Base-by-base conservation (phyloP, 1,140 invertebrate species). In the Leguminivora glycinivorella region DNA sequence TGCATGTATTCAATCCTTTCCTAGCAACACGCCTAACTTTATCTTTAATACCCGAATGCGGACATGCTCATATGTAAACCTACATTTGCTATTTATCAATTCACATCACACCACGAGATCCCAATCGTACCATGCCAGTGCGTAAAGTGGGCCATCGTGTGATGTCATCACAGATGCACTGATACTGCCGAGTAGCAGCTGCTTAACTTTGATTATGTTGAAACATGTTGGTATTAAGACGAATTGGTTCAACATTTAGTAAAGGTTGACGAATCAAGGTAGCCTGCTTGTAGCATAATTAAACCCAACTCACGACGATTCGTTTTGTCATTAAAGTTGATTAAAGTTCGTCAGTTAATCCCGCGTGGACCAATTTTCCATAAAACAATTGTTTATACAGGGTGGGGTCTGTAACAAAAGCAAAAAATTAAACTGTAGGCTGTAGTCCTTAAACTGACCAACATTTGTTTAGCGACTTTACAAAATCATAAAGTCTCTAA, bases 91-190 rank as follows among this genome's bases (percentile, higher is more conserved):
- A 63, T 25, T 63, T 63, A 63, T 63, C 58, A 26, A 63, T 63
- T 63, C 58, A 63, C 58, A 63, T 63, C 58, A 63, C 58, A 63
- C 58, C n/a, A 26, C 56, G 58, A 5, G 58, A 63, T 63, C 58
- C 58, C 17, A 63, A 63, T 63, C 58, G 34, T 29, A 29, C 58
- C 58, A 29, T 63, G 58, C 10, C 25, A 63, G 58, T 52, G 47
- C n/a, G 47, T 34, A 63, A 63, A 29, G 56, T 63, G 26, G 58
- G 26, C 26, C 26, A 58, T 58, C 24, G 58, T 29, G 26, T 63
- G 58, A 63, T 31, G 26, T 63, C 58, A 63, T 29, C 58, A 63
- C 25, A 63, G 58, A 63, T 63, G 58, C 26, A 29, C 58, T 29
- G 58, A 34, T 63, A 63, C 58, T 29, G 9, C 25, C 47, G 19